Evolutionary conservation across 2,113 vertebrate genomes (phyloP), one percentile per base, ranked within the genome.

Genomic region (Typhlomys cinereus): DNA sequence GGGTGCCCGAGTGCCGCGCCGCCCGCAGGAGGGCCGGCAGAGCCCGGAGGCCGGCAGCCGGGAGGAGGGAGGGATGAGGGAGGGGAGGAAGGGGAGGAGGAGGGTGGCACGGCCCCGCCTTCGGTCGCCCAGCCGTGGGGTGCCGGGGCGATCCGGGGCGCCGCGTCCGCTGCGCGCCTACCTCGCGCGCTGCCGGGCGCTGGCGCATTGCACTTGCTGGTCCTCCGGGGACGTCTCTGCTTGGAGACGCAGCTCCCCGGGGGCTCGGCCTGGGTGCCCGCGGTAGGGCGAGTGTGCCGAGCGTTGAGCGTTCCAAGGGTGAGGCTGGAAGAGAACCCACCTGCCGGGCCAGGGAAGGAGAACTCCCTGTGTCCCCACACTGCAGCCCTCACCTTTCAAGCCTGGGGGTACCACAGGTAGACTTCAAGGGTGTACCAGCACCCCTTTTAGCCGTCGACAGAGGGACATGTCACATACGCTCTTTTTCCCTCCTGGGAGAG

Each of bases 1-100:
- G 13, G 54, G 67, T 29, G 87, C 89, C n/a, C 66, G 73, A 95
- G 75, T 88, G 89, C 50, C 50, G 94, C 74, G 67, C 88, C 54
- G 92, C 88, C 89, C 39, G 75, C 66, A 1, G 80, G 70, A 87
- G 88, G n/a, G 86, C 87, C 48, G 10, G 80, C 66, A 3, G 6
- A 78, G 76, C 78, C 25, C n/a, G n/a, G n/a, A n/a, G n/a, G n/a
- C 25, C 67, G 86, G 64, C 78, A 84, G 87, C 89, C 66, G 62
- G 64, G 20, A 46, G 70, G 57, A 67, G 88, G 74, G 76, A 44
- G 80, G 87, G 75, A 69, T 79, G 84, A 76, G 67, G 89, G 80
- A 54, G 92, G 70, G 18, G 64, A 39, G 23, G 52, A 36, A 5
- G 27, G 36, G 29, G 39, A 69, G 7, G 64, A 27, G 62, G 48